Evolutionary conservation across 2,888 invertebrate genomes (phyloP).

Genomic region (Cheilosia pagana): DNA sequence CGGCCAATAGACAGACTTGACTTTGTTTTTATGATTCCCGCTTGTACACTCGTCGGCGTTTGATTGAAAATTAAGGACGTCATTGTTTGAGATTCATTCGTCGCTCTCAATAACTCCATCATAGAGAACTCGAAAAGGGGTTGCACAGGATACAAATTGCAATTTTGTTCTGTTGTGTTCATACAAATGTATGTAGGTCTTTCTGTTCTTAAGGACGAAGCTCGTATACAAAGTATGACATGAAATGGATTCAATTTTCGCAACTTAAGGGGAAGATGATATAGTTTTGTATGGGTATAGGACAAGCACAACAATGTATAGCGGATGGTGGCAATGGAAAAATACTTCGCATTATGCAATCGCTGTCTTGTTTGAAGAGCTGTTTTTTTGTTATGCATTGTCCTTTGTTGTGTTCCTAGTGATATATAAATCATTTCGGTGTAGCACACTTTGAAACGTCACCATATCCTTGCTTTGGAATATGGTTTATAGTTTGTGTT

Average conservation of each 20-base stretch:
- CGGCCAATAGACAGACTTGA: background rate
- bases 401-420: constrained; percentile 23
- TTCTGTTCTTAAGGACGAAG: no score
- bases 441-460: constrained; percentile 39
- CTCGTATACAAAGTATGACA: no score
- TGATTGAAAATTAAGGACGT: constrained; percentile 50
- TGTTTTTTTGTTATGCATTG: constrained; percentile 4
- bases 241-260: background rate
- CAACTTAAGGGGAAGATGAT: background rate
- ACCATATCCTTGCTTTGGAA: constrained; percentile 20
- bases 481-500: constrained; percentile 55
- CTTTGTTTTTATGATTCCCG: background rate
- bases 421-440: constrained; percentile 56
- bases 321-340: background rate
- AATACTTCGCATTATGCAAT: background rate
- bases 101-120: background rate
- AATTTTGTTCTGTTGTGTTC: background rate
- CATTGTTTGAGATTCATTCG: constrained; percentile 22
- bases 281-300: constrained; percentile 5
- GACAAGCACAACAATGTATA: constrained; percentile 3
- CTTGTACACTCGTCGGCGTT: background rate
- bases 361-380: constrained; percentile 3
- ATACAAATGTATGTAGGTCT: background rate
- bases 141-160: constrained; percentile 1
- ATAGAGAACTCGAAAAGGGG: background rate